Evolutionary conservation across 92 coral and sea anemone genomes (phyloP).

Genomic region (Chrysogorgia sp.): DNA sequence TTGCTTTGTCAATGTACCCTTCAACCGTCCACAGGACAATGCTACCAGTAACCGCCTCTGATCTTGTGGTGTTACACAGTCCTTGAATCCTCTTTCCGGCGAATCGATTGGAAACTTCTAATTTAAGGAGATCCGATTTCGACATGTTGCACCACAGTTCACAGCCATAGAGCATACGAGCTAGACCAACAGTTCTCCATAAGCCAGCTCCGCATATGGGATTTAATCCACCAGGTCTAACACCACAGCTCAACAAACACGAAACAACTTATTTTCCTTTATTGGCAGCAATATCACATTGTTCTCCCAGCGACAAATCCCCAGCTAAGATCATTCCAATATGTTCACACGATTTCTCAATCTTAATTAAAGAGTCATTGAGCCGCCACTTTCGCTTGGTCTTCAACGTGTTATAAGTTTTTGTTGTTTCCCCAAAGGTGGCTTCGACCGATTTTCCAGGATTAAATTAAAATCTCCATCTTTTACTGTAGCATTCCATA

Average conservation of each 20-base stretch:
- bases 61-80: neutral
- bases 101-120: neutral
- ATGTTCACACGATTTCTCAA: neutral
- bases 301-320: neutral
- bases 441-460: neutral
- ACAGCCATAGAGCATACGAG: neutral
- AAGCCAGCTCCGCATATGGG: neutral
- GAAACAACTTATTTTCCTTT: constrained; percentile 8
- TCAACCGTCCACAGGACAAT: constrained; percentile 7
- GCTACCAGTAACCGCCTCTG: constrained; percentile 17
- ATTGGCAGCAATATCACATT: neutral
- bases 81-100: constrained; percentile 21
- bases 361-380: neutral
- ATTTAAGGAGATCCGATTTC: neutral
- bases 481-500: constrained; percentile 6
- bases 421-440: neutral
- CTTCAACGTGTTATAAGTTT: neutral
- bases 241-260: neutral
- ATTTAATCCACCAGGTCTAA: constrained; percentile 7
- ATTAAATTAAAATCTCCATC: constrained; percentile 16
- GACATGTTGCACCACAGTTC: neutral
- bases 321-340: neutral
- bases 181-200: neutral
- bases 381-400: neutral
- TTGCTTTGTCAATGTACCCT: constrained; percentile 15